Percentiles rank a stretch among this genome's conserved stretches.
Evolutionary conservation across 2,113 vertebrate species (phyloP).

Genomic region (Solea solea): DNA sequence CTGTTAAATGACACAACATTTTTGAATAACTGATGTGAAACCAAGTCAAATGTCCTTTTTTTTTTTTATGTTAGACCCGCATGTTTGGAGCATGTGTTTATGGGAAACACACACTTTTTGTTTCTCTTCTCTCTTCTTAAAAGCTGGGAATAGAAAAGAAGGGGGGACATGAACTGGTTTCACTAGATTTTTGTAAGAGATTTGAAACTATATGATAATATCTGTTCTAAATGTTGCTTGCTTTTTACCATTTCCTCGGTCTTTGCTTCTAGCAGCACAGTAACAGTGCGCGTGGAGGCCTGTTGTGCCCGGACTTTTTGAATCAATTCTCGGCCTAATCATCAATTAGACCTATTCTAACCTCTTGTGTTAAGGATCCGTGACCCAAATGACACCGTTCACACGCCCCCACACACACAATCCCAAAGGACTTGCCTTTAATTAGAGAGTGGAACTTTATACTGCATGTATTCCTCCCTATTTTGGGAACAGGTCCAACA

Average conservation of each 20-base stretch:
- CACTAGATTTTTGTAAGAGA: neutral
- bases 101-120: too few relatives aligned
- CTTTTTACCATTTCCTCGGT: neutral
- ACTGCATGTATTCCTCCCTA: slow-evolving; percentile 15
- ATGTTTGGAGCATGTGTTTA: neutral
- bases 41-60: neutral
- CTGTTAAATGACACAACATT: neutral
- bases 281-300: neutral
- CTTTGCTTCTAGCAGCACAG: neutral
- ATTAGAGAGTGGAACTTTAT: slow-evolving; percentile 2
- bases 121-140: too few relatives aligned
- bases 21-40: slow-evolving; percentile 4
- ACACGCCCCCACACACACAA: slow-evolving; percentile 1
- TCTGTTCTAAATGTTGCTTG: neutral
- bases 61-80: neutral
- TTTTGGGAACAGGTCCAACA: slow-evolving; percentile 41
- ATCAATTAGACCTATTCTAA: slow-evolving; percentile 4
- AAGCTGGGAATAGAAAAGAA: neutral
- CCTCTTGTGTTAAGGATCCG: slow-evolving; percentile 17
- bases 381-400: neutral
- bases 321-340: neutral
- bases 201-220: neutral
- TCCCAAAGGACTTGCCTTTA: neutral
- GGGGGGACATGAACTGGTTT: neutral
- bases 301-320: neutral